These are phyloP conservation scores for Tachuris rubrigastra DNA, from an alignment of 2,113 vertebrate genomes.

Conservation along the genomic window DNA sequence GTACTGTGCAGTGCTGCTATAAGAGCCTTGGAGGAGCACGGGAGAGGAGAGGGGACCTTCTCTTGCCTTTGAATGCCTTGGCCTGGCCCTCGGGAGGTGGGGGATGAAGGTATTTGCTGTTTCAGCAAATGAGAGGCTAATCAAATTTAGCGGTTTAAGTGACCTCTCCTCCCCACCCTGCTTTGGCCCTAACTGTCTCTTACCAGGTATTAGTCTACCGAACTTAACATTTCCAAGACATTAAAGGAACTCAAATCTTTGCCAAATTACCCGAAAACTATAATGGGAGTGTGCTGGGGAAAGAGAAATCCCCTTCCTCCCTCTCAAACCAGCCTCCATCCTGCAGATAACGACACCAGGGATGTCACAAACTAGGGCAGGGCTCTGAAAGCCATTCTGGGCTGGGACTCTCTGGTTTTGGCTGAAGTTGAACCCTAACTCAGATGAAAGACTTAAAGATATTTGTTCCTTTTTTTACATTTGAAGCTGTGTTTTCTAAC, in stretches of 20 bases:
- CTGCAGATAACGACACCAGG: not conserved
- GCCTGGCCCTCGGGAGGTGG: not conserved
- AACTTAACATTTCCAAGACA: not conserved
- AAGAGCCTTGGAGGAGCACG: not conserved
- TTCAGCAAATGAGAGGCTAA: not conserved
- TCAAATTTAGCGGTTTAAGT: not conserved
- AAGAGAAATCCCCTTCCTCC: not conserved
- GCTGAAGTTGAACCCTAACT: not conserved
- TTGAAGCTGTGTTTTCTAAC: not conserved
- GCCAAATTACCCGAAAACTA: not conserved
- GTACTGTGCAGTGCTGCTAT: rapidly evolving
- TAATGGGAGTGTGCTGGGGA: not conserved
- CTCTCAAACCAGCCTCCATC: not conserved
- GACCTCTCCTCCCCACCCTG: not conserved
- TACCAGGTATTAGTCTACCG: not conserved
- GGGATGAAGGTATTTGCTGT: not conserved
- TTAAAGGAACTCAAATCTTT: not conserved
- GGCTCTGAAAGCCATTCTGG: not conserved
- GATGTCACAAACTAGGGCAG: not conserved
- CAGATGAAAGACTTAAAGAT: not conserved
- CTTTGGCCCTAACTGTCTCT: not conserved
- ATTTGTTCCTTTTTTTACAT: not conserved
- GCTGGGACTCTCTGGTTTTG: not conserved
- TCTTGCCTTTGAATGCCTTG: rapidly evolving
- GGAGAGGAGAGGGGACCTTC: not conserved